Percentiles rank a stretch among this genome's conserved stretches.
Conservation (phyloP, 2,113 vertebrate species). For the Numida meleagris region DNA sequence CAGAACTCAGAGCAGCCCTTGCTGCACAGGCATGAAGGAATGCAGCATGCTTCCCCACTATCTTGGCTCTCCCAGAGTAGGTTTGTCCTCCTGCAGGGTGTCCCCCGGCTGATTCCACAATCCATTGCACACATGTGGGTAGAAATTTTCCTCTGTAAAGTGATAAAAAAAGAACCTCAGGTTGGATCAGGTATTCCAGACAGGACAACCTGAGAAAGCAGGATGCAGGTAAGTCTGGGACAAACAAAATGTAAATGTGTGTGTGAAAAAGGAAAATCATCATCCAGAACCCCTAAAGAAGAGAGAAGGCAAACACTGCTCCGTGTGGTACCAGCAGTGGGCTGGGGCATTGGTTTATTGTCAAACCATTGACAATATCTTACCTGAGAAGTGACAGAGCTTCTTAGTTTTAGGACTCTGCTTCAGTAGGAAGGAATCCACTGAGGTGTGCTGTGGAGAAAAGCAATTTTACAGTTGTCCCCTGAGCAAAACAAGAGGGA, state of each 20-base stretch:
- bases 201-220: background rate
- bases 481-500: too few species aligned
- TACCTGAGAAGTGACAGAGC: background rate
- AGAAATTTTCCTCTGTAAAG: background rate
- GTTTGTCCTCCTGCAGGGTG: background rate
- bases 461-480: rapidly evolving
- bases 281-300: background rate
- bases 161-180: background rate
- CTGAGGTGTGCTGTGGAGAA: background rate
- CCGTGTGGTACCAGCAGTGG: background rate
- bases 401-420: background rate
- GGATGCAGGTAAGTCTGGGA: background rate
- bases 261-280: background rate
- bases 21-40: background rate
- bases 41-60: rapidly evolving
- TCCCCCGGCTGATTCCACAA: background rate
- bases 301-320: background rate
- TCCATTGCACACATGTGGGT: rapidly evolving
- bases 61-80: background rate
- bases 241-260: background rate
- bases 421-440: background rate
- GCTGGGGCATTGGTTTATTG: too few species aligned
- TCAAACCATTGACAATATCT: too few species aligned
- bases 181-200: background rate
- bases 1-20: background rate